Evolutionary conservation across 2,888 invertebrate species (phyloP).

Genomic region (Microctonus aethiopoides): DNA sequence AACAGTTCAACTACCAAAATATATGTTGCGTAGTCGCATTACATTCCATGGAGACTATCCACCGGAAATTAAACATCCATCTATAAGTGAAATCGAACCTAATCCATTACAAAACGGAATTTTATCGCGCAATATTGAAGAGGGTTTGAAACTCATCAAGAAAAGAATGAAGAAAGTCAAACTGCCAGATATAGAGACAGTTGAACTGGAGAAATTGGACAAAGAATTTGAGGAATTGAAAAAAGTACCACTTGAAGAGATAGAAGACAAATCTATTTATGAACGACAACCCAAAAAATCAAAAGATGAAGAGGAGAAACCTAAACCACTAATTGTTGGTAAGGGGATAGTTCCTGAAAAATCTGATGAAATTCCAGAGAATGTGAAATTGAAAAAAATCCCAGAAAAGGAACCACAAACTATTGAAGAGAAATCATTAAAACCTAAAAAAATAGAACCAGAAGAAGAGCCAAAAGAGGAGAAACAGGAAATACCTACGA

Average conservation of each 20-base stretch:
- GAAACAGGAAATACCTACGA: constrained; percentile 51
- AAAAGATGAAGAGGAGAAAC: constrained; percentile 54
- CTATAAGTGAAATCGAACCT: constrained; percentile 68
- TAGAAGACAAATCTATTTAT: constrained; percentile 61
- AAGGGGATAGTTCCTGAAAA: constrained; percentile 59
- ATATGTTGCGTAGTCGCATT: constrained; percentile 80
- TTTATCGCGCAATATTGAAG: constrained; percentile 78
- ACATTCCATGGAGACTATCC: constrained; percentile 74
- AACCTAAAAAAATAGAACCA: constrained; percentile 51
- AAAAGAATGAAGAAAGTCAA: constrained; percentile 71
- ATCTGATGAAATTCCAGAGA: constrained; percentile 55
- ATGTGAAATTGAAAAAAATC: constrained; percentile 62
- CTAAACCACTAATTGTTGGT: constrained; percentile 58
- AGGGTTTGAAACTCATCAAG: constrained; percentile 75
- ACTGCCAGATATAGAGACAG: constrained; percentile 70
- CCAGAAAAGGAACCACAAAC: constrained; percentile 58
- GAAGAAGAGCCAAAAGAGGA: constrained; percentile 50
- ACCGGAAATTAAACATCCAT: constrained; percentile 70
- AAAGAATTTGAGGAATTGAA: constrained; percentile 68
- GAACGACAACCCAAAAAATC: constrained; percentile 61
- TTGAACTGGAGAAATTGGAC: constrained; percentile 72
- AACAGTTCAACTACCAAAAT: constrained; percentile 71
- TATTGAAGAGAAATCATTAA: constrained; percentile 54
- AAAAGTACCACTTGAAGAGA: constrained; percentile 62
- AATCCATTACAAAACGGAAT: constrained; percentile 74